Base-by-base conservation (phyloP, 2,888 invertebrate species). In the Volucella inflata region DNA sequence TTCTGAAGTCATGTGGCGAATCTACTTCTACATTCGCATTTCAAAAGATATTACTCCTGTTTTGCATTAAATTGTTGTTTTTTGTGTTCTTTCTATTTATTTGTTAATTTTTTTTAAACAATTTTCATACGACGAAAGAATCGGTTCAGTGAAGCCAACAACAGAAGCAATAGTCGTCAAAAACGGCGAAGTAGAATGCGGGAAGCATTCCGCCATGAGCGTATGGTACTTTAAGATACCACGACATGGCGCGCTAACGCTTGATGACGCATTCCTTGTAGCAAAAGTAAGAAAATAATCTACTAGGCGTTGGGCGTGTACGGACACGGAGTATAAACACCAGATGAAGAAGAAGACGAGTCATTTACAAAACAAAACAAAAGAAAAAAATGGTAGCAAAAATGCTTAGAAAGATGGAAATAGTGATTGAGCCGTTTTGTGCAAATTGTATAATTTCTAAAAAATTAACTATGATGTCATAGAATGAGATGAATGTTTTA, bases 401-500 rank as follows among this genome's bases (percentile, higher is more conserved):
- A 21, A 21, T 21, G 40, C 65, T 48, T 57, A 14, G n/a, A 48
- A 57, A 62, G 14, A 36, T 30, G 42, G 16, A 76, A 68, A 44
- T 62, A 55, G 21, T 62, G 40, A 38, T 77, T 59, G 36, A 76
- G n/a, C 14, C n/a, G 51, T 46, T 53, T 46, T 60, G 51, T 68
- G 60, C 53, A 70, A 77, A 77, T 77, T 77, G 30, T 36, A 51
- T 46, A 21, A 68, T 60, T 77, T 70, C 70, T 77, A 55, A 70
- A 55, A 77, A 68, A 62, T 55, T 62, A 70, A 53, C 62, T 53
- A 70, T 77, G 77, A 70, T 77, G 60, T 60, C 46, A 46, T 36
- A 38, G 21, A 21, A 21, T 42, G 10, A 60, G 51, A 21, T 12
- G 46, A 60, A 60, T 44, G 51, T 51, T 75, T 64, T 64, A 64